Conservation (phyloP, 1,140 invertebrate species). For the Habropoda laboriosa region DNA sequence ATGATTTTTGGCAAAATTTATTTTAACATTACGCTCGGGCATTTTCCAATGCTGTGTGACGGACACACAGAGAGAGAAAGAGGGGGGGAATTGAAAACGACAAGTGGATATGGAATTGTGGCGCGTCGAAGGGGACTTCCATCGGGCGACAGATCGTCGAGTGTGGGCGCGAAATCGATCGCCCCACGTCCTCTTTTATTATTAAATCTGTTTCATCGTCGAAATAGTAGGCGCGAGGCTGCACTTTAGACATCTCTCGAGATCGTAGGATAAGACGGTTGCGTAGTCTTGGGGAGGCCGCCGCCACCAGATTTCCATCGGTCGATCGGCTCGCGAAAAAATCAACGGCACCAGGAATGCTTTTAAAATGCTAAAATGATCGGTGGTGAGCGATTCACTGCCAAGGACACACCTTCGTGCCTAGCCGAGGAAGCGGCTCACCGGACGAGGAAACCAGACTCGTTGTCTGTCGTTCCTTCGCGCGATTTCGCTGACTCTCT, state of each 20-base stretch:
- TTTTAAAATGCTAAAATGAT: conserved; percentile 70
- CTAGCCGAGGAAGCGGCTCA: not conserved
- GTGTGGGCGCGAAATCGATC: conserved; percentile 63
- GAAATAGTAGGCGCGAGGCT: conserved; percentile 49
- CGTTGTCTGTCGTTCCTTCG: not conserved
- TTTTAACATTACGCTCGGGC: conserved; percentile 1
- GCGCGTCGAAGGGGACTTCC: not conserved
- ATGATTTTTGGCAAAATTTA: conserved; percentile 34
- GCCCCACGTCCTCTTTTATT: conserved; percentile 44
- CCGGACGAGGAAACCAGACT: not conserved
- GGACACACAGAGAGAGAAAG: not conserved
- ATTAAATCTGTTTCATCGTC: conserved; percentile 54
- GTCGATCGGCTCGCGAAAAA: conserved; percentile 55
- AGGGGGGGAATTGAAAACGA: conserved; percentile 16
- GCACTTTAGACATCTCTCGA: conserved; percentile 33
- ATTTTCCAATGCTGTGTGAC: conserved; percentile 16
- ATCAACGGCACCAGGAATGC: conserved; percentile 58
- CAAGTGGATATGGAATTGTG: not conserved
- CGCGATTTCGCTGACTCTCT: not conserved
- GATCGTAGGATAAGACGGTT: conserved; percentile 45
- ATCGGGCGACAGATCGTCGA: conserved; percentile 33
- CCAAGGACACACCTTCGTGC: conserved; percentile 30
- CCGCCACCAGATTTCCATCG: conserved; percentile 33
- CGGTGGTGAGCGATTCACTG: conserved; percentile 30
- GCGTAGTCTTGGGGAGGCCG: not conserved